A percentile compares a stretch with the other conserved stretches of the same genome.
phyloP scores from a whole-genome alignment of 2,888 invertebrate genomes.

The Acrocyrtus sp. region DNA sequence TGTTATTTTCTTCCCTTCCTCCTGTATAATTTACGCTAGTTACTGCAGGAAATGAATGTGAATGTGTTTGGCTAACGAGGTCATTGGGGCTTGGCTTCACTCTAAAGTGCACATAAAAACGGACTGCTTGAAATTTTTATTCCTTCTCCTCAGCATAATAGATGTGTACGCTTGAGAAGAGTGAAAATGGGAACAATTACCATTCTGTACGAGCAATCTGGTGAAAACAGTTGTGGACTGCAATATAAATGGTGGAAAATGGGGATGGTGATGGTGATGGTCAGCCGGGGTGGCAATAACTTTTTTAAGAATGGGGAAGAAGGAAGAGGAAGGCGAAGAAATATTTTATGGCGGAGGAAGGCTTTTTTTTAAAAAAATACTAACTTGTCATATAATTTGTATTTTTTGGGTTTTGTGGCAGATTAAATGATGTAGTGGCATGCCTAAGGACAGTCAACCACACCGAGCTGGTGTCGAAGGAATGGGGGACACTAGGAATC shows the following conservation, averaged over 20 bases:
- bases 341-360: neutral
- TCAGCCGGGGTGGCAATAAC: too few relatives aligned
- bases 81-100: slow-evolving; percentile 42
- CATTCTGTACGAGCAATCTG: slow-evolving; percentile 14
- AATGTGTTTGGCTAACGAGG: slow-evolving; percentile 47
- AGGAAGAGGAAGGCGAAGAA: neutral
- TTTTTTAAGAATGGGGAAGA: too few relatives aligned
- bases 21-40: slow-evolving; percentile 49
- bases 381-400: neutral
- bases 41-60: slow-evolving; percentile 49
- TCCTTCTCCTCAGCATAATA: neutral
- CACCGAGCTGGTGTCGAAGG: slow-evolving; percentile 80
- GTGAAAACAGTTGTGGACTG: slow-evolving; percentile 10
- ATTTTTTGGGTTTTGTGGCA: slow-evolving; percentile 23
- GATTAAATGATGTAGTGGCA: slow-evolving; percentile 69
- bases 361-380: neutral
- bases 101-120: neutral
- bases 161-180: neutral
- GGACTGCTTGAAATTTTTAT: neutral
- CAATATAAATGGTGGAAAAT: neutral
- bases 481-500: slow-evolving; percentile 85
- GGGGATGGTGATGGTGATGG: neutral
- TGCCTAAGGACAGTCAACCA: slow-evolving; percentile 81
- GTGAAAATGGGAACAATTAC: slow-evolving; percentile 39
- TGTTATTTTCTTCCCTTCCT: slow-evolving; percentile 7